Evolutionary conservation across 2,797 vertebrate genomes (phyloP).

Genomic region (Nannoperca australis): DNA sequence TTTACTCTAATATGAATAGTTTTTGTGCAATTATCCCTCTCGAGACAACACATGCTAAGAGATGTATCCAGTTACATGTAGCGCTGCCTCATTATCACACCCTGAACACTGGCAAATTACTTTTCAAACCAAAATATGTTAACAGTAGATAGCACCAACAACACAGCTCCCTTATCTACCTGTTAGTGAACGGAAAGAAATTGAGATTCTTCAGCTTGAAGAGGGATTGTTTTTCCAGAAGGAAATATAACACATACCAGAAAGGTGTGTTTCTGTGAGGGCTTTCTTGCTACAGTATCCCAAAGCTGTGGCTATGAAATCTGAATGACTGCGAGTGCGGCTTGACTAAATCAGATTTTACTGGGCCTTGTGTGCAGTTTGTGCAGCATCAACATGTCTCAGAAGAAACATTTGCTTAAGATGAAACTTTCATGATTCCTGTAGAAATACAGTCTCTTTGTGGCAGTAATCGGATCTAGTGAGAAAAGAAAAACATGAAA

Average conservation of each 20-base stretch:
- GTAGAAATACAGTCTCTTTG: neutral
- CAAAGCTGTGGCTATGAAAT: slow-evolving; percentile 79
- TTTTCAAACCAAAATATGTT: neutral
- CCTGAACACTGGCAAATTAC: neutral
- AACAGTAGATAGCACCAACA: neutral
- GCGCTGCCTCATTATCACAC: neutral
- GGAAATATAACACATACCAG: neutral
- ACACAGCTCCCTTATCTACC: neutral
- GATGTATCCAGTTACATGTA: neutral
- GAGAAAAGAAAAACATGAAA: neutral
- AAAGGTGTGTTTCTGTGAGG: neutral
- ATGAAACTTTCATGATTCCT: slow-evolving; percentile 9
- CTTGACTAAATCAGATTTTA: slow-evolving; percentile 38
- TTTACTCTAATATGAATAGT: neutral
- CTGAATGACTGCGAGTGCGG: slow-evolving; percentile 74
- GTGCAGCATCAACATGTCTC: neutral
- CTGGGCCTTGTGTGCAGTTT: neutral
- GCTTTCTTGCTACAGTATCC: slow-evolving; percentile 62
- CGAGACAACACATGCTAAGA: neutral
- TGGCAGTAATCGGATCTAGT: neutral
- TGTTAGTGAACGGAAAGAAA: neutral
- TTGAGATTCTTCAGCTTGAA: neutral
- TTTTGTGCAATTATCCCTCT: neutral
- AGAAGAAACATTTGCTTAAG: neutral
- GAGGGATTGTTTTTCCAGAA: neutral